Evolutionary conservation across 35 echinoderm and acorn worm genomes (phyloP), one percentile per base, ranked within the genome.

Genomic region (Heliocidaris tuberculata): DNA sequence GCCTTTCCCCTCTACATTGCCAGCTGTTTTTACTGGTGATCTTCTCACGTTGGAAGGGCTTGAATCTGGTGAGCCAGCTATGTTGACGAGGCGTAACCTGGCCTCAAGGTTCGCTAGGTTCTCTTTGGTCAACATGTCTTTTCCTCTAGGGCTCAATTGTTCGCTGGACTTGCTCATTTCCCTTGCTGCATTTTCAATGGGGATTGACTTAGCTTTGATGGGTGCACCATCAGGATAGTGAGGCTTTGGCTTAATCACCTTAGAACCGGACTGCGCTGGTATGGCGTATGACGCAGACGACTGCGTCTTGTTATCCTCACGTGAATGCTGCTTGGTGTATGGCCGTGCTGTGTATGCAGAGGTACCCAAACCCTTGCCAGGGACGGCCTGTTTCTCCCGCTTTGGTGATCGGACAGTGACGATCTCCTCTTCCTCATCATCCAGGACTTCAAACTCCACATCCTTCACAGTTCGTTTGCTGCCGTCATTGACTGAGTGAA

Each of bases 291-390:
- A 24, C 19, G 86, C 52, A 85, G 86, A 50, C 42, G 86, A 94
- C 90, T 87, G 49, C 6, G 70, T 85, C 86, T 94, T 93, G 52
- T 48, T 70, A 27, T 32, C 95, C 93, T 93, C 94, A 6, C 85
- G 86, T 15, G 94, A 89, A 42, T 49, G 30, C 49, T 89, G 56
- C 30, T 95, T 95, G n/a, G 85, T 50, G 93, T 94, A 97, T 29
- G 96, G 96, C 89, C 94, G 95, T n/a, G 96, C 94, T 16, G 94
- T 94, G 85, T 97, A 97, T 31, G 93, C 94, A 90, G 96, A 85
- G n/a, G 94, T 88, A 17, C 56, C 86, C 30, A 97, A 89, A 52
- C 92, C 30, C 71, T 93, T 49, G 70, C 93, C 48, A 30, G 49
- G 47, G 49, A 56, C 31, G 48, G 90, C 9, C 92, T 50, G 91